Conservation (phyloP, 2,888 invertebrate genomes). For the Epirrita christyi region DNA sequence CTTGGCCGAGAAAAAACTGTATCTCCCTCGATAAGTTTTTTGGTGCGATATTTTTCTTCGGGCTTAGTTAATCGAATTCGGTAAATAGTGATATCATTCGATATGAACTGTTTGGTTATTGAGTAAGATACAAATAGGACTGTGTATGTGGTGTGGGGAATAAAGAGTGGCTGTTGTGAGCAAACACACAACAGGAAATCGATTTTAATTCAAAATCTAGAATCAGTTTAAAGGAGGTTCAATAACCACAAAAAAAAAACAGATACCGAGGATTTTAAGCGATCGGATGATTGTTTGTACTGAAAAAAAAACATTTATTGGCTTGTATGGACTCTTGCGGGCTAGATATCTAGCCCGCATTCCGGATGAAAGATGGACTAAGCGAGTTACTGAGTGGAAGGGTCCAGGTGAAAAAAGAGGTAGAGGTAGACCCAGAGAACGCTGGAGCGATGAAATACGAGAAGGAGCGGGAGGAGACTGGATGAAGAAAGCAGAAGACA, state of each 20-base stretch:
- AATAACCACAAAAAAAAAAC: not conserved
- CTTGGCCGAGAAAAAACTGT: slow-evolving; percentile 65
- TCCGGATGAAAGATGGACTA: too few relatives aligned
- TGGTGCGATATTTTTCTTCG: slow-evolving; percentile 67
- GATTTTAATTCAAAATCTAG: slow-evolving; percentile 12
- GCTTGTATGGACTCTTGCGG: too few relatives aligned
- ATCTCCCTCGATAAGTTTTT: slow-evolving; percentile 63
- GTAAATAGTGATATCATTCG: slow-evolving; percentile 61
- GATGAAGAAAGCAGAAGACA: too few relatives aligned
- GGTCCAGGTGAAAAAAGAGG: too few relatives aligned
- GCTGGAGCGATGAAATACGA: too few relatives aligned
- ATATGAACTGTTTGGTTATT: slow-evolving; percentile 43
- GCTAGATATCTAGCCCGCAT: too few relatives aligned
- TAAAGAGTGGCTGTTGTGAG: slow-evolving; percentile 26
- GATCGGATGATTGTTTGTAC: too few relatives aligned
- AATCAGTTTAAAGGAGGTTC: slow-evolving; percentile 3
- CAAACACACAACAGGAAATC: slow-evolving; percentile 23
- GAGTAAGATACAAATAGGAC: slow-evolving; percentile 26
- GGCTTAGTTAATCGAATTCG: slow-evolving; percentile 70
- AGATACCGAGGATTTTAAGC: not conserved
- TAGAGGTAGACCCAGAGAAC: too few relatives aligned
- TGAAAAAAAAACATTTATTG: too few relatives aligned
- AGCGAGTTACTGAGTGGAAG: too few relatives aligned
- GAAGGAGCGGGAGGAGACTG: too few relatives aligned
- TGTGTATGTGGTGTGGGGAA: slow-evolving; percentile 29